Percentiles rank a stretch among this genome's conserved stretches.
Evolutionary conservation across 2,888 invertebrate species (phyloP).

Genomic region (Drosophila seclusa): DNA sequence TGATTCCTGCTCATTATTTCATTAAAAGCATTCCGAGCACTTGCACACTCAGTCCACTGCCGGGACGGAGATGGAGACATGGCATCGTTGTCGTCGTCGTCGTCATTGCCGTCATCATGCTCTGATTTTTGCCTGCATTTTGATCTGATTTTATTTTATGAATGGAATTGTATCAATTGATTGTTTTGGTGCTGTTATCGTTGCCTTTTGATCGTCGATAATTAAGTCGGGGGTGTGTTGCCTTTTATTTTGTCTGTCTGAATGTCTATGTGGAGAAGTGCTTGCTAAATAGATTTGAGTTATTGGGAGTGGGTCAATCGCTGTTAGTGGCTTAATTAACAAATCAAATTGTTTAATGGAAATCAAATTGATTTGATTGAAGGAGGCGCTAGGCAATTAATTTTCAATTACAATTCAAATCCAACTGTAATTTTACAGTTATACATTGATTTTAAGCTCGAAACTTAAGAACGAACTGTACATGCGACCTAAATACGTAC

Average conservation of each 20-base stretch:
- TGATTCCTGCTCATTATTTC: conserved; percentile 81
- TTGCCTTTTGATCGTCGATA: conserved; percentile 76
- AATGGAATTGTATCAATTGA: conserved; percentile 80
- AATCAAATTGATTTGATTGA: conserved; percentile 59
- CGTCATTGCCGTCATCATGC: conserved; percentile 37
- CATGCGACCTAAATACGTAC: background rate
- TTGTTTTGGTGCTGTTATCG: conserved; percentile 78
- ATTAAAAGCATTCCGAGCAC: conserved; percentile 58
- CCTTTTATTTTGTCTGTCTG: conserved; percentile 7
- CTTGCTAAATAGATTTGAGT: conserved; percentile 64
- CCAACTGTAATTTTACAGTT: background rate
- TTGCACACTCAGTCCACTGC: conserved; percentile 38
- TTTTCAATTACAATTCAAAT: conserved; percentile 25
- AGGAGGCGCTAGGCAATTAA: conserved; percentile 34
- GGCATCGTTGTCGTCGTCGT: conserved; percentile 7
- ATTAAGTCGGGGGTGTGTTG: conserved; percentile 69
- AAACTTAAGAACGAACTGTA: background rate
- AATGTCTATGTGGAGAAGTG: conserved; percentile 3
- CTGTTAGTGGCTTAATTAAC: conserved; percentile 58
- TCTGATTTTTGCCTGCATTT: conserved; percentile 75
- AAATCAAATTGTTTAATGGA: conserved; percentile 68
- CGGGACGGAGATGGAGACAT: conserved; percentile 33
- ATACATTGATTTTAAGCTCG: no score
- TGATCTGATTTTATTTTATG: conserved; percentile 77
- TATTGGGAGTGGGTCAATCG: conserved; percentile 59